Conservation (phyloP, 1,140 invertebrate species). For the Hyles vespertilio region DNA sequence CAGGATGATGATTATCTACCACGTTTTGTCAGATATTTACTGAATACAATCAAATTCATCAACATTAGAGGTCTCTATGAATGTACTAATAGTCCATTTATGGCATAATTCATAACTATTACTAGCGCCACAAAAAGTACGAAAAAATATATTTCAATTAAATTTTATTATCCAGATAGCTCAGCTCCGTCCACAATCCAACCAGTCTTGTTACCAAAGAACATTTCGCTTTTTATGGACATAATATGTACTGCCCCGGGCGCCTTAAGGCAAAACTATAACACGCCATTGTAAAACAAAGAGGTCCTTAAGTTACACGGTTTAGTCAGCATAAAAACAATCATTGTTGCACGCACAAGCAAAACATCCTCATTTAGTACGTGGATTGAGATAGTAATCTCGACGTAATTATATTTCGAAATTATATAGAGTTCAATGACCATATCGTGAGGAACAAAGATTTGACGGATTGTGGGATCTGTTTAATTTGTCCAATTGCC, state of each 20-base stretch:
- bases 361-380: slow-evolving; percentile 51
- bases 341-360: slow-evolving; percentile 34
- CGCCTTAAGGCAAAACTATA: slow-evolving; percentile 3
- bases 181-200: background rate
- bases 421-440: slow-evolving; percentile 46
- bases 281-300: slow-evolving; percentile 23
- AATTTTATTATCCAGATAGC: background rate
- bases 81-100: too few relatives aligned
- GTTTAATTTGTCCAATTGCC: background rate
- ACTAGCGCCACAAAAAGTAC: too few relatives aligned
- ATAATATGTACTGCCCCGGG: slow-evolving; percentile 5
- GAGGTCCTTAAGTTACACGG: slow-evolving; percentile 19
- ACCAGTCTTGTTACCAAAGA: background rate
- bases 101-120: too few relatives aligned
- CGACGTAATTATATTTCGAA: slow-evolving; percentile 45
- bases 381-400: slow-evolving; percentile 41
- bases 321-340: slow-evolving; percentile 33
- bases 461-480: background rate
- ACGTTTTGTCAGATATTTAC: too few relatives aligned
- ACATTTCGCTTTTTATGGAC: background rate
- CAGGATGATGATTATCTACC: too few relatives aligned
- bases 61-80: too few relatives aligned
- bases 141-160: too few relatives aligned
- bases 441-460: slow-evolving; percentile 16
- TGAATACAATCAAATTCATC: too few relatives aligned